A percentile compares a stretch with the other conserved stretches of the same genome.
phyloP scores from a whole-genome alignment of 2,888 invertebrate species.

The Psylliodes chrysocephalus region DNA sequence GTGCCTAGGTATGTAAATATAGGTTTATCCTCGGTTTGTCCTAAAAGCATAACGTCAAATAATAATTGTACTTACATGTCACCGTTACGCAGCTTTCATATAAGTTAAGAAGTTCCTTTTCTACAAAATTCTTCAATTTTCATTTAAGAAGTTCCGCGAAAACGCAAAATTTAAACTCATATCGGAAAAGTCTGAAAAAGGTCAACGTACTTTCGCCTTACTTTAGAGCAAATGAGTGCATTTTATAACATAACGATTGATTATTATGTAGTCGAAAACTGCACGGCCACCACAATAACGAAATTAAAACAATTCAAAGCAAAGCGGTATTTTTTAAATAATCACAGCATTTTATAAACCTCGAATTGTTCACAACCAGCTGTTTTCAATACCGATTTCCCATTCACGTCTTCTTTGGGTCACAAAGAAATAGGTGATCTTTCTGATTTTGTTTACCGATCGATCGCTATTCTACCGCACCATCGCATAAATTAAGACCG shows the following conservation, averaged over 20 bases:
- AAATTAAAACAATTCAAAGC: too few species aligned
- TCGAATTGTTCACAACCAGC: not conserved
- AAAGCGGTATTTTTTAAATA: too few species aligned
- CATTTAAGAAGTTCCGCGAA: slow-evolving; percentile 1
- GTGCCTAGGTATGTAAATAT: too few species aligned
- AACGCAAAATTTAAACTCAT: slow-evolving; percentile 7
- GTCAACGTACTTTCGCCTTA: slow-evolving; percentile 24
- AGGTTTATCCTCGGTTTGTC: too few species aligned
- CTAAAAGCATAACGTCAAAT: too few species aligned
- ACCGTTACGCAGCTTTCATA: not conserved
- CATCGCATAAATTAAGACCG: not conserved
- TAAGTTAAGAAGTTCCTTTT: too few species aligned
- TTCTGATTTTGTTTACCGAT: not conserved
- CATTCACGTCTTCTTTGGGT: slow-evolving; percentile 17
- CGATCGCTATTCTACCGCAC: slow-evolving; percentile 6
- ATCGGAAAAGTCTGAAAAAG: slow-evolving; percentile 10
- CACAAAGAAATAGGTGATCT: slow-evolving; percentile 13
- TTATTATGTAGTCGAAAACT: too few species aligned
- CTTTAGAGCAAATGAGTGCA: slow-evolving; percentile 1
- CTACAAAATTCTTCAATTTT: slow-evolving; percentile 4
- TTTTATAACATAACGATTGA: not conserved
- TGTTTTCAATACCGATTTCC: not conserved
- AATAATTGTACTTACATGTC: slow-evolving; percentile 24
- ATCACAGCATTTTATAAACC: not conserved
- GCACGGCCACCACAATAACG: too few species aligned